Evolutionary conservation across 2,888 invertebrate genomes (phyloP), one percentile per base, ranked within the genome.

Genomic region (Cheilosia grossa): DNA sequence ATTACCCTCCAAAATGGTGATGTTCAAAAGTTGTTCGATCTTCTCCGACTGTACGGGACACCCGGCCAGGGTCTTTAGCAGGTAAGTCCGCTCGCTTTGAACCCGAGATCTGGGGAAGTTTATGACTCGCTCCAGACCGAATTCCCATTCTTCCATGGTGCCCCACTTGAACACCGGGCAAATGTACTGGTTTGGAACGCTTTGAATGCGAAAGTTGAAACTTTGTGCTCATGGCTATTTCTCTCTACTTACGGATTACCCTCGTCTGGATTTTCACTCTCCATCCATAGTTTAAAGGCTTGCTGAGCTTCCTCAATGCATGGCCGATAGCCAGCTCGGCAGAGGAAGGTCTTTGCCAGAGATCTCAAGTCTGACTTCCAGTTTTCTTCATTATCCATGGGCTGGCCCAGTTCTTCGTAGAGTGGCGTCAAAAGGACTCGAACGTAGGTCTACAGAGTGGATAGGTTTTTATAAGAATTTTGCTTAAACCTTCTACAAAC

Each of bases 151-250:
- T 54, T 95, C 94, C 87, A 93, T 93, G 0, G 95, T 94, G 0
- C 97, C 97, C 95, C 96, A 96, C 91, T 95, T 95, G 91, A 97
- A 96, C 0, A 97, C 96, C 1, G 96, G 96, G 85, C 97, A 97
- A 83, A 97, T 94, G 90, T 94, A 95, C 89, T 95, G 94, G 90
- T 95, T 96, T 19, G 95, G 93, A 61, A 96, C 94, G 6, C 97
- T 97, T 90, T 0, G 87, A 73, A 53, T 2, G 37, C 4, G 13
- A 37, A 37, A 4, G 1, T 13, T 37, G 70, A 17, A 56, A 58
- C 49, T 21, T 24, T 9, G 4, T 6, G 7, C n/a, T 21, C 17
- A 6, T 27, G 15, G 1, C 58, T 27, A n/a, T 1, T 27, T 17
- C 7, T 9, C 1, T 40, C 27, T 87, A 94, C 95, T 94, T 90